Base-by-base conservation (phyloP, 2,888 invertebrate species). In the Desoria tigrina region DNA sequence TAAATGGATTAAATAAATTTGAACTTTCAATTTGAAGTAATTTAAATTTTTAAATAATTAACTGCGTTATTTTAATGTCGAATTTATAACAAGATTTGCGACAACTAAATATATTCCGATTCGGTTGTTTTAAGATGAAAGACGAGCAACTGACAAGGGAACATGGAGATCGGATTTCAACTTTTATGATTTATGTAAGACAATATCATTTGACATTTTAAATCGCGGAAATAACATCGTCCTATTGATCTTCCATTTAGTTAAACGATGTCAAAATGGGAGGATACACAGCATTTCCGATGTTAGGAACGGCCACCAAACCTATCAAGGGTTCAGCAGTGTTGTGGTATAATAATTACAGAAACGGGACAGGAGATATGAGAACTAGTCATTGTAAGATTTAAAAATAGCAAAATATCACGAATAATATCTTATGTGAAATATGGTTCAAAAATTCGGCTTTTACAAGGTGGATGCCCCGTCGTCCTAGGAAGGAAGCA, bases 311-410 rank as follows among this genome's bases (percentile, higher is more conserved):
- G n/a, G 62, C 49, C 0, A 63, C 67, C 16, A 39, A 68, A 14
- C 71, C 71, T 16, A 23, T 68, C 18, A 63, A 61, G 42, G 73
- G 73, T 0, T 73, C 73, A 14, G 53, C 68, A 6, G 71, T 71
- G 2, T 62, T 73, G 45, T 73, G 73, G 73, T 58, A 64, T 42
- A 71, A 66, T 57, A n/a, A n/a, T n/a, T n/a, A n/a, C n/a, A n/a
- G n/a, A 61, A 56, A 50, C 37, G 59, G 37, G 62, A 71, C 58
- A 69, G 69, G 1, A 28, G n/a, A n/a, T n/a, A n/a, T n/a, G n/a
- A n/a, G n/a, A n/a, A n/a, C n/a, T n/a, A n/a, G n/a, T n/a, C 27
- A 6, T 37, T 58, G 9, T n/a, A n/a, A n/a, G n/a, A n/a, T n/a
- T 28, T 18, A 24, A 3, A 26, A 55, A 26, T 14, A 32, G 9